Evolutionary conservation across 2,113 vertebrate species (phyloP), one percentile per base, ranked within the genome.

Genomic region (Corapipo altera): DNA sequence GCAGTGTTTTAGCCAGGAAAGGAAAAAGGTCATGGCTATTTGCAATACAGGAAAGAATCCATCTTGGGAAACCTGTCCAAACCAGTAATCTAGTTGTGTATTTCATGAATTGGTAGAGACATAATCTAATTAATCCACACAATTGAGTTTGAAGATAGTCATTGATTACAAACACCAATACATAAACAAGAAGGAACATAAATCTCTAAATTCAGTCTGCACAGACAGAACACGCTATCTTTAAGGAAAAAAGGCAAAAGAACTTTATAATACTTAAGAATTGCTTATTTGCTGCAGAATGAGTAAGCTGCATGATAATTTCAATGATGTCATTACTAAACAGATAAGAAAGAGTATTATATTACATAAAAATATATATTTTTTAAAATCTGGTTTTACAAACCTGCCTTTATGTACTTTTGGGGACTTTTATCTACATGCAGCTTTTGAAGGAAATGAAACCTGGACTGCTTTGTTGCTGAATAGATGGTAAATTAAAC

Each of bases 51-150:
- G 33, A 61, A 78, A 86, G 72, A 89, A 49, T 2, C 8, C 39
- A 57, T 20, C 49, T 78, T 58, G 46, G 43, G 62, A 96, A 91
- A 64, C 23, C 28, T 61, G n/a, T 58, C 35, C 80, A 93, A 87
- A 91, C 11, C 44, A 78, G 43, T 19, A 91, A 91, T 71, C 73
- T 58, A 80, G 23, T 6, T 35, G 46, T 52, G 28, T n/a, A 49
- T 39, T 89, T 73, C 73, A 89, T 89, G 81, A 97, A 95, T 23
- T 37, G 78, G 69, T 95, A 96, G 44, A 75, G 78, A 95, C 44
- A 59, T 37, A 80, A 79, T n/a, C 67, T 89, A 96, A 97, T 97
- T 93, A 89, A 88, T 90, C 93, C 81, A 87, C 15, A 55, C 80
- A 95, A 96, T 0, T 90, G 78, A 94, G 54, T 92, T 64, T 95